Evolutionary conservation across 2,888 invertebrate species (phyloP).

Genomic region (Neoitamus cyanurus): DNA sequence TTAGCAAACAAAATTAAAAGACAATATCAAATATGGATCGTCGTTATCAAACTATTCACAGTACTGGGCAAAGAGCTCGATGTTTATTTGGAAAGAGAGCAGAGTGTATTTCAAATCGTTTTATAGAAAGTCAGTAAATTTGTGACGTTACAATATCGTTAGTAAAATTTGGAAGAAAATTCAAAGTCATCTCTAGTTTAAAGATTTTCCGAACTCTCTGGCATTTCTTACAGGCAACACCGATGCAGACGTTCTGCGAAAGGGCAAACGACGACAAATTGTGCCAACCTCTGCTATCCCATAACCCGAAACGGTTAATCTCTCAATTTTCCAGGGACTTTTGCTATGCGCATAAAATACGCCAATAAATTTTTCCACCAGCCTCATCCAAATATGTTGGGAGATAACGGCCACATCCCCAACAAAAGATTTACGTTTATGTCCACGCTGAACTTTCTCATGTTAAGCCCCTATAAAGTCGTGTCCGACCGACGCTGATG

Average conservation of each 20-base stretch:
- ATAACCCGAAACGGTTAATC: constrained; percentile 11
- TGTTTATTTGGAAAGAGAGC: no score
- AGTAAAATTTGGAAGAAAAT: no score
- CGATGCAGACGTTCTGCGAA: not conserved
- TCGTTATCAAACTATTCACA: no score
- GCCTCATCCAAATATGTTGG: not conserved
- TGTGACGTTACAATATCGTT: not conserved
- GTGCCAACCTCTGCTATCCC: not conserved
- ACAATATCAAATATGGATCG: no score
- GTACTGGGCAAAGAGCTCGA: no score
- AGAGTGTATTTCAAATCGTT: no score
- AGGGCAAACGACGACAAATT: not conserved
- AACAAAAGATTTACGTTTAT: constrained; percentile 42
- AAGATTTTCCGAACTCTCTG: not conserved
- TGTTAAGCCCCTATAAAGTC: constrained; percentile 16
- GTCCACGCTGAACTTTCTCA: constrained; percentile 1
- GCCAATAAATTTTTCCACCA: constrained; percentile 31
- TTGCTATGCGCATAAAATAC: constrained; percentile 18
- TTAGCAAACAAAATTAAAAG: no score
- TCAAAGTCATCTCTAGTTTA: not conserved
- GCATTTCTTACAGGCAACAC: not conserved
- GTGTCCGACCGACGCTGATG: constrained; percentile 20
- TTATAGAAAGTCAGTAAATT: no score
- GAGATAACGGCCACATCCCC: not conserved
- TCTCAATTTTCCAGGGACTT: constrained; percentile 28